Percentiles rank a stretch among this genome's conserved stretches.
Evolutionary conservation across 1,140 invertebrate species (phyloP).

Genomic region (Sitobion miscanthi): DNA sequence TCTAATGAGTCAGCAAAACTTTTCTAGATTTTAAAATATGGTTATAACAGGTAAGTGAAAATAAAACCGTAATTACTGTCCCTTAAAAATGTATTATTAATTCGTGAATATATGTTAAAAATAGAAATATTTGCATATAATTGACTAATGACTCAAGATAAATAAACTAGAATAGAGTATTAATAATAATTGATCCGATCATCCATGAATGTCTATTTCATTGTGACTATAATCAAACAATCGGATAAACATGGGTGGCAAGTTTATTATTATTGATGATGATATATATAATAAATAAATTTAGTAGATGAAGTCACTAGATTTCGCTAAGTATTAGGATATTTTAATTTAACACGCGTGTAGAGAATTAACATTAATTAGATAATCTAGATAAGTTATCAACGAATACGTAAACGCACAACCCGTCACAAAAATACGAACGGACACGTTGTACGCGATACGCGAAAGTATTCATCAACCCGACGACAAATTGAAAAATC

Average conservation of each 20-base stretch:
- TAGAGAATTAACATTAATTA: background rate
- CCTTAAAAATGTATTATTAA: background rate
- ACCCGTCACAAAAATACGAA: background rate
- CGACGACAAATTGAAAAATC: constrained; percentile 13
- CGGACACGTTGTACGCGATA: constrained; percentile 7
- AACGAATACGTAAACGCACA: background rate
- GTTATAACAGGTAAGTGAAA: background rate
- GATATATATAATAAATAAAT: background rate
- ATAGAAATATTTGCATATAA: background rate
- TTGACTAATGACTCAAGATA: background rate
- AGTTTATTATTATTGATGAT: background rate
- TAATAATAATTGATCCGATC: background rate
- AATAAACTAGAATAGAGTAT: background rate
- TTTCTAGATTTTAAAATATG: background rate
- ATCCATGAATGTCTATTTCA: background rate
- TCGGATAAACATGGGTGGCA: background rate
- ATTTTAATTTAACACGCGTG: background rate
- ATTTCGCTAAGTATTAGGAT: background rate
- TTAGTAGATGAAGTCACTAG: background rate
- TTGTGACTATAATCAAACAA: background rate
- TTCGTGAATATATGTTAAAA: background rate
- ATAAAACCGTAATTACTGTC: background rate
- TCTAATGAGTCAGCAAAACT: background rate
- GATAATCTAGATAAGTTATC: constrained; percentile 37
- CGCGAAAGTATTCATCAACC: background rate